A percentile compares a stretch with the other conserved stretches of the same genome.
These are phyloP conservation scores for Macrostomum lignano DNA, from an alignment of 1,140 invertebrate genomes.

Conservation along the genomic window DNA sequence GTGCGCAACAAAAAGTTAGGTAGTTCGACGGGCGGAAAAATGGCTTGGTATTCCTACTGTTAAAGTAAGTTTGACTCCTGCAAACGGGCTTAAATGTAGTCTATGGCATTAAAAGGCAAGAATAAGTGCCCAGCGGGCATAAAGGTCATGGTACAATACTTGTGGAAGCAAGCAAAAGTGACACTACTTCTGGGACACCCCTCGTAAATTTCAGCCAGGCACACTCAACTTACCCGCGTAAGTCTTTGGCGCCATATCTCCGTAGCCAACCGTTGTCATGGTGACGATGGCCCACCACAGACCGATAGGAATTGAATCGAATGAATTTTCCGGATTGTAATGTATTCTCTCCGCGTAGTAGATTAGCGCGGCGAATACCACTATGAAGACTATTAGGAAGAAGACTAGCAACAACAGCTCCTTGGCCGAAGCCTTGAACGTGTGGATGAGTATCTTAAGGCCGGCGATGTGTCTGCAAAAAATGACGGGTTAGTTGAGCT, in stretches of 20 bases:
- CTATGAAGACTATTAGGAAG: constrained; percentile 82
- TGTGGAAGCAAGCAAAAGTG: too few species aligned
- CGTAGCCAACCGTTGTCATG: constrained; percentile 90
- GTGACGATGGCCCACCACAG: constrained; percentile 50
- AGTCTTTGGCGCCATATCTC: constrained; percentile 80
- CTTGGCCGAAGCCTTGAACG: constrained; percentile 93
- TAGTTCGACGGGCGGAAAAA: too few species aligned
- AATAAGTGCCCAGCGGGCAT: too few species aligned
- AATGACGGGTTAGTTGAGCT: constrained; percentile 12
- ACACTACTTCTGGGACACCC: too few species aligned
- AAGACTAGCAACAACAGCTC: constrained; percentile 97
- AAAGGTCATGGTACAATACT: too few species aligned
- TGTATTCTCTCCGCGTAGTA: constrained; percentile 69
- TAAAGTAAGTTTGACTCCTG: too few species aligned
- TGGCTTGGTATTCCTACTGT: too few species aligned
- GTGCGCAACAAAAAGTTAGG: too few species aligned
- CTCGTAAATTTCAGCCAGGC: too few species aligned
- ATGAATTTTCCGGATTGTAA: constrained; percentile 60
- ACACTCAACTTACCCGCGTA: constrained; percentile 88
- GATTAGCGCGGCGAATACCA: constrained; percentile 84
- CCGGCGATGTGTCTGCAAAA: constrained; percentile 27
- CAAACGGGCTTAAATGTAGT: too few species aligned
- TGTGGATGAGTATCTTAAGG: constrained; percentile 37
- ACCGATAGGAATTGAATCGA: constrained; percentile 60
- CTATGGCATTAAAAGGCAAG: too few species aligned